Conservation (phyloP, 1,140 invertebrate species). For the Cotesia vestalis region DNA sequence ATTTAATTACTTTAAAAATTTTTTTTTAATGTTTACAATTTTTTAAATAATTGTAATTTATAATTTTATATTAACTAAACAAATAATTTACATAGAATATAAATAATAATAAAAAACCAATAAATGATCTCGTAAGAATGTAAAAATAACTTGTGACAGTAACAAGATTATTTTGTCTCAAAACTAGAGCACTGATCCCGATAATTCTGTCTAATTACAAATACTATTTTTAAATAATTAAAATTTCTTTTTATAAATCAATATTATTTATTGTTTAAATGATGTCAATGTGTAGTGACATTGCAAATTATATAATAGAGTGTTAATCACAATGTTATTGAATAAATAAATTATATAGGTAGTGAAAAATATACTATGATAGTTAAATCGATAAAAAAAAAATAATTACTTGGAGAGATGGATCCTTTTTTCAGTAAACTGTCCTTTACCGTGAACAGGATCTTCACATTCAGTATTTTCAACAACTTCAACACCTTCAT, state of each 20-base stretch:
- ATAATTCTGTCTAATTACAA: slow-evolving; percentile 10
- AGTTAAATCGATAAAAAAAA: slow-evolving; percentile 2
- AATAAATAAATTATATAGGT: too few species aligned
- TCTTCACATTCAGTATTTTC: slow-evolving; percentile 84
- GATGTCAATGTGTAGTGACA: background rate
- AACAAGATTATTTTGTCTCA: slow-evolving; percentile 19
- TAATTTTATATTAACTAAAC: slow-evolving; percentile 40
- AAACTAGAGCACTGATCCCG: slow-evolving; percentile 32
- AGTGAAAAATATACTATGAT: background rate
- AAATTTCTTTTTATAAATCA: too few species aligned
- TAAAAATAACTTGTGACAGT: slow-evolving; percentile 13
- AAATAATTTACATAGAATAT: slow-evolving; percentile 23
- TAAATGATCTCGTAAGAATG: too few species aligned
- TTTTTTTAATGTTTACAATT: too few species aligned
- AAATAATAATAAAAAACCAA: slow-evolving; percentile 29
- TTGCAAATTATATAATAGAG: background rate
- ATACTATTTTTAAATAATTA: too few species aligned
- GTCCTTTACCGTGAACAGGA: slow-evolving; percentile 81
- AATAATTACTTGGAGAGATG: slow-evolving; percentile 83
- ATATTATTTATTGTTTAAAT: background rate
- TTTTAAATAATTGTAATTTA: too few species aligned
- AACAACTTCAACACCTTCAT: slow-evolving; percentile 92
- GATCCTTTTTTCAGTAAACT: slow-evolving; percentile 91
- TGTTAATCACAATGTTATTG: background rate
- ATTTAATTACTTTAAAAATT: too few species aligned